Conservation (phyloP, 2,113 vertebrate genomes). For the Corythornis cristatus region DNA sequence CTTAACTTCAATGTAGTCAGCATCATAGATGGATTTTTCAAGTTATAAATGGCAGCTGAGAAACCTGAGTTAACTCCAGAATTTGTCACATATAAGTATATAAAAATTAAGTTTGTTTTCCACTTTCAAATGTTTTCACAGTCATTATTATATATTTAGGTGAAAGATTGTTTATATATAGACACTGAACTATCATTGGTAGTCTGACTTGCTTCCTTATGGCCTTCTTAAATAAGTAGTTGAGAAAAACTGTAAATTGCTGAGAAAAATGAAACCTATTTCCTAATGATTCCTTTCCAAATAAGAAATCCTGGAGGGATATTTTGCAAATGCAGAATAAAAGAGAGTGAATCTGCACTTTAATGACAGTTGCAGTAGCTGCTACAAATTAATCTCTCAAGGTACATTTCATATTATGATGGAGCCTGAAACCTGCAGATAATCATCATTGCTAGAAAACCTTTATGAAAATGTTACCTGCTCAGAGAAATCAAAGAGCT, state of each 20-base stretch:
- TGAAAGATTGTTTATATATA: not conserved
- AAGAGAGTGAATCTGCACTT: not conserved
- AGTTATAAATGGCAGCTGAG: not conserved
- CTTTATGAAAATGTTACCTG: not conserved
- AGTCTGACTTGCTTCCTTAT: not conserved
- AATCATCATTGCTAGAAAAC: not conserved
- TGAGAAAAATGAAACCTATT: not conserved
- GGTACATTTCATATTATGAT: not conserved
- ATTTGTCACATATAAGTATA: not conserved
- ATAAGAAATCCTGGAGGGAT: not conserved
- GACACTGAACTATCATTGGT: not conserved
- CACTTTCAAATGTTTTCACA: not conserved
- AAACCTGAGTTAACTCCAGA: not conserved
- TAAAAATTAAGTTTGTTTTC: not conserved
- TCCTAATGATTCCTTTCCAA: not conserved
- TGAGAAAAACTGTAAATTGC: not conserved
- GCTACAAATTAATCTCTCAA: not conserved
- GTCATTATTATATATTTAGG: not conserved
- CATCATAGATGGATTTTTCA: not conserved
- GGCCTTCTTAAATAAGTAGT: not conserved
- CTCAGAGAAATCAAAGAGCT: not conserved
- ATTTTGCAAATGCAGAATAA: not conserved
- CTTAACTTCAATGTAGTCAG: not conserved
- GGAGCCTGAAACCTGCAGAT: not conserved
- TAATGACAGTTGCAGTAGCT: not conserved